A percentile compares a stretch with the other conserved stretches of the same genome.
Evolutionary conservation across 2,113 vertebrate genomes (phyloP).

Genomic region (Tinamus guttatus): DNA sequence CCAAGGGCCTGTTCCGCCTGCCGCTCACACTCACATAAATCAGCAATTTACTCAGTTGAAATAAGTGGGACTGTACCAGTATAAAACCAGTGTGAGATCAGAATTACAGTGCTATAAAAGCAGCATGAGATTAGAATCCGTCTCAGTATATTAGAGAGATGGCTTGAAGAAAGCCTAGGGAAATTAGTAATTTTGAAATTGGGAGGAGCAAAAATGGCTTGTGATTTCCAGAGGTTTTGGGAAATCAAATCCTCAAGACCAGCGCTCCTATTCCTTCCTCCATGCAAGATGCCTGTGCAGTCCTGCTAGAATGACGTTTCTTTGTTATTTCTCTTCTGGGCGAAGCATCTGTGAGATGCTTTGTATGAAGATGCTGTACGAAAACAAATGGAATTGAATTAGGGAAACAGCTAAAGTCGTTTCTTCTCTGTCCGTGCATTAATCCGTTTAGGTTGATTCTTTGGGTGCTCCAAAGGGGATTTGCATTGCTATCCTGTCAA

Average conservation of each 20-base stretch:
- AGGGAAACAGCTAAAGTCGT: constrained; percentile 1
- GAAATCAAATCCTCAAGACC: constrained; percentile 41
- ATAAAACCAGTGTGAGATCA: constrained; percentile 66
- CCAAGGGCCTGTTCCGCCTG: background rate
- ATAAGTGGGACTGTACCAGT: constrained; percentile 39
- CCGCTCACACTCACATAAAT: background rate
- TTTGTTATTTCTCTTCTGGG: background rate
- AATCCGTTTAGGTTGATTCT: constrained; percentile 38
- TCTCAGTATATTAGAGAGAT: background rate
- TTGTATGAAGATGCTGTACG: background rate
- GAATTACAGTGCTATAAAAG: constrained; percentile 65
- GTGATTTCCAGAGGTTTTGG: constrained; percentile 44
- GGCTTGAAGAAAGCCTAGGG: constrained; percentile 23
- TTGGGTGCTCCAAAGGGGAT: constrained; percentile 19
- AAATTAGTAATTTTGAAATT: constrained; percentile 3
- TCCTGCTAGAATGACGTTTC: background rate
- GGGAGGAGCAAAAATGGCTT: background rate
- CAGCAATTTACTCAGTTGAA: constrained; percentile 56
- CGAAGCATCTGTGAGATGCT: constrained; percentile 3
- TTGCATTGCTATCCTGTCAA: background rate
- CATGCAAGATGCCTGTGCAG: background rate
- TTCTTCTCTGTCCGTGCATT: constrained; percentile 1
- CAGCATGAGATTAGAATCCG: constrained; percentile 42
- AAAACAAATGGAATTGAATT: constrained; percentile 36
- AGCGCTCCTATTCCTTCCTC: constrained; percentile 2